These are phyloP conservation scores for Venustoraphidia nigricollis DNA, from an alignment of 2,888 invertebrate genomes.

Conservation along the genomic window DNA sequence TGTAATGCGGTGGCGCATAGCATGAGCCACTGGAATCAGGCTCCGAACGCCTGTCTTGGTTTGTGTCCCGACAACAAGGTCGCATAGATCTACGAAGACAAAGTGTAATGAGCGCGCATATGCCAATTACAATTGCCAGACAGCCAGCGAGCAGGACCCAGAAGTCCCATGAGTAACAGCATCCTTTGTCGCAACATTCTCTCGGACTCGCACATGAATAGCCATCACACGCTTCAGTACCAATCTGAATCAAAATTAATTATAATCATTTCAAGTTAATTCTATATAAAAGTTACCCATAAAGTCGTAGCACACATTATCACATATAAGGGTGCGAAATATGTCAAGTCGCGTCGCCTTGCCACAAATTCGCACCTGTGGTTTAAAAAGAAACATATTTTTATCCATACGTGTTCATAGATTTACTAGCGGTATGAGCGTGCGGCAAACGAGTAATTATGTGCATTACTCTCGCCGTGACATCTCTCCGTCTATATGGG, in stretches of 20 bases:
- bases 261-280: not conserved
- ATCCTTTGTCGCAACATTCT: conserved; percentile 54
- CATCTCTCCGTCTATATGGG: no score
- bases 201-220: conserved; percentile 57
- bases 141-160: conserved; percentile 48
- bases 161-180: conserved; percentile 34
- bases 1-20: conserved; percentile 71
- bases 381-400: no score
- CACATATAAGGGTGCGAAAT: no score
- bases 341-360: no score
- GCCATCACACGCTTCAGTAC: conserved; percentile 42
- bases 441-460: no score
- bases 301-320: no score
- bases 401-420: no score
- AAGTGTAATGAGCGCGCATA: conserved; percentile 34
- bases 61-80: conserved; percentile 29
- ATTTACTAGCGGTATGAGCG: no score
- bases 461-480: no score
- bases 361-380: no score
- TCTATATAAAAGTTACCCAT: not conserved
- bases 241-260: conserved; percentile 27
- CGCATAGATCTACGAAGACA: conserved; percentile 34
- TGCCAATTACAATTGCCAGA: conserved; percentile 50
- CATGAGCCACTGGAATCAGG: conserved; percentile 67
- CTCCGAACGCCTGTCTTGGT: conserved; percentile 45